Base-by-base conservation (phyloP, 2,888 invertebrate genomes). In the Scaptomyza tumidula region DNA sequence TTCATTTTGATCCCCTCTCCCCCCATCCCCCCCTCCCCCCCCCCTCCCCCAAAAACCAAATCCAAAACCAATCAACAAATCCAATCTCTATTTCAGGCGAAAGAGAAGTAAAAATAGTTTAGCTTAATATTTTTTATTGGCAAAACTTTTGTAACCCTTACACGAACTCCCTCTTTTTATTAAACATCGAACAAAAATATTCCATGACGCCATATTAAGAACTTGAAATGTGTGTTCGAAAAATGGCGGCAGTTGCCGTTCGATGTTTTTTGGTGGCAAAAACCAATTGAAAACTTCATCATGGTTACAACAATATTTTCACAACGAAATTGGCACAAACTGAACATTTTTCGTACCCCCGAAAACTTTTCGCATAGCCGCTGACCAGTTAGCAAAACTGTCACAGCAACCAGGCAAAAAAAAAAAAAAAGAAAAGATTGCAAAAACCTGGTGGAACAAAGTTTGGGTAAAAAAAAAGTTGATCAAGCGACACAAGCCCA, bases 221-320 rank as follows among this genome's bases (percentile, higher is more conserved):
- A 45, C 45, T 46, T 60, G n/a, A 33, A 13, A 35, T 58, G 33
- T n/a, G 33, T n/a, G 27, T 16, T 33, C 13, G 6, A 37, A 41
- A 24, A 24, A 24, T 29, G 19, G 14, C 11, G 33, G 13, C 48
- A 9, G 49, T 9, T 50, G 11, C 27, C 31, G 10, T 7, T 46
- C 33, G 19, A 2, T 24, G 48, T 65, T 48, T 82, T 80, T 82
- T 80, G 71, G 45, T 62, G 70, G 71, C 49, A 65, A 14, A 78
- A 85, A 88, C 46, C 85, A 85, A 88, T 85, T 85, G 85, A 86
- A 88, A 85, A 85, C 87, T 85, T 85, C 88, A 85, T 88, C 88
- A 88, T 80, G 88, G 82, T 63, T 82, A 71, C 85, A 82, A 87
- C 78, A 89, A 86, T 89, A 87, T 86, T 86, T 86, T 89, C 71